Base-by-base conservation (phyloP, 2,113 vertebrate genomes). In the Lipophrys pholis region DNA sequence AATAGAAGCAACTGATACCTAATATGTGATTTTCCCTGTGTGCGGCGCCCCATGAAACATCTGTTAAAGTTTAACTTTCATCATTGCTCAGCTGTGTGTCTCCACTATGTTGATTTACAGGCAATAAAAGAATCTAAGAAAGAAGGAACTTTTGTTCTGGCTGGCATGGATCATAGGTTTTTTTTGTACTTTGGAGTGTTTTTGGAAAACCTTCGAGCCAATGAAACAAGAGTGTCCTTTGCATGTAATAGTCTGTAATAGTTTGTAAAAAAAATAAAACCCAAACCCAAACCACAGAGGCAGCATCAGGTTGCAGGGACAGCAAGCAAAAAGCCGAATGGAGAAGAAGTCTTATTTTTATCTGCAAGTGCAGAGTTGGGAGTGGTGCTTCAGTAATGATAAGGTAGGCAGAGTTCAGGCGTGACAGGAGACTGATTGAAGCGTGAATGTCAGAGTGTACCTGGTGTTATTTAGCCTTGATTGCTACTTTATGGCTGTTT, bases 321-420 rank as follows among this genome's bases (percentile, higher is more conserved):
- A 52, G 38, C 57, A 55, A 53, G 58, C n/a, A 30, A 4, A 48
- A 50, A 36, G 40, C 55, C 48, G 9, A 12, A 49, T 64, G 15
- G 50, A 40, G 40, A 45, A 40, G 66, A 8, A 9, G 49, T 7
- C 38, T 81, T 74, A 8, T 63, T 69, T 61, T 70, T 80, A 69
- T 84, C 78, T 48, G 71, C 17, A 58, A 30, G 66, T 63, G 63
- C 54, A 8, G 6, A 67, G 80, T 73, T 80, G 70, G 70, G 64
- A 82, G 56, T 55, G 6, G 79, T 8, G 72, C 55, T 75, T 60
- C 42, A 71, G 36, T 35, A 6, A 3, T 0, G 72, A 87, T 90
- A 78, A 84, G 66, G 46, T 2, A 49, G 78, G 62, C 4, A 41
- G 36, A 41, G 56, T 60, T 17, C 38, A 42, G 17, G 73, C 38